phyloP scores from a whole-genome alignment of 1,140 invertebrate genomes.

The Catajapyx aquilonaris region DNA sequence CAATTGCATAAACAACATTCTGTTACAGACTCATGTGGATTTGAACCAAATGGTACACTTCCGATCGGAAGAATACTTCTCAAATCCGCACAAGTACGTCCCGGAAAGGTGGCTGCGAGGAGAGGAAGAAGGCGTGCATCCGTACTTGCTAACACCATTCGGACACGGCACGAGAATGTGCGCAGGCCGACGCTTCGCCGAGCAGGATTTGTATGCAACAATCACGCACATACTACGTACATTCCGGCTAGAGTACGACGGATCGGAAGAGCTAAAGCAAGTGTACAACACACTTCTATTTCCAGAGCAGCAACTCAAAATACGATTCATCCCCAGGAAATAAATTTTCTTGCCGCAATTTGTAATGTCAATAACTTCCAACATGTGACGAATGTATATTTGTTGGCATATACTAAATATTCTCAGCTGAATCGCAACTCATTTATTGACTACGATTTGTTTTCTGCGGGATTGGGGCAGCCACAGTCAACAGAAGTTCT shows the following conservation, averaged over 20 bases:
- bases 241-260: constrained; percentile 15
- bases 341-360: no score
- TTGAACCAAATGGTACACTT: constrained; percentile 26
- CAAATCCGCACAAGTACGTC: constrained; percentile 21
- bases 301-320: constrained; percentile 17
- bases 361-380: no score
- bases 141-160: constrained; percentile 30
- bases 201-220: constrained; percentile 23
- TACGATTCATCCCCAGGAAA: constrained; percentile 15
- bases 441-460: no score
- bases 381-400: no score
- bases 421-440: no score
- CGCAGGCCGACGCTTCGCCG: constrained; percentile 25
- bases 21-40: constrained; percentile 28
- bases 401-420: no score
- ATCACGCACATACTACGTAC: constrained; percentile 23
- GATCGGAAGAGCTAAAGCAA: constrained; percentile 12
- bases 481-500: no score
- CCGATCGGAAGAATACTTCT: constrained; percentile 21
- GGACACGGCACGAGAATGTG: constrained; percentile 25
- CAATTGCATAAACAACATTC: constrained; percentile 11
- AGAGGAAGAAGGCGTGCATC: constrained; percentile 15
- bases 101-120: constrained; percentile 22
- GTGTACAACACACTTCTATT: constrained; percentile 16
- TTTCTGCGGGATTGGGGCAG: no score